Evolutionary conservation across 2,113 vertebrate genomes (phyloP).

Genomic region (Cacatua alba): DNA sequence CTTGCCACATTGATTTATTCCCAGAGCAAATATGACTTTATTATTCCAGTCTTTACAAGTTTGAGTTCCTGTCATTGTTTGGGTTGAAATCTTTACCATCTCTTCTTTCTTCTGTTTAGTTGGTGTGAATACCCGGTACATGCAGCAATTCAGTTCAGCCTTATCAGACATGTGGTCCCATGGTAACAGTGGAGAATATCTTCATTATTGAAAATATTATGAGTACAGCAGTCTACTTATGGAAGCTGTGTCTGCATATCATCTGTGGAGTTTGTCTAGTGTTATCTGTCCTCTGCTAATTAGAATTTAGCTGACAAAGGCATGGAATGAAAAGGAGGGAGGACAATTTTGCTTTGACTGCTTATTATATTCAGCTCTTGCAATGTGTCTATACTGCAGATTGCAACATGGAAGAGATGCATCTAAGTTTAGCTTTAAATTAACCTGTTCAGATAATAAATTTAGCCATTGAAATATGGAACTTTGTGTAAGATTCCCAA

Average conservation of each 20-base stretch:
- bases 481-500: background rate
- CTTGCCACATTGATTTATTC: conserved; percentile 3
- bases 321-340: conserved; percentile 8
- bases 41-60: conserved; percentile 54
- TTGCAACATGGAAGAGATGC: background rate
- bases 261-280: conserved; percentile 51
- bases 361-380: background rate
- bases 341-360: background rate
- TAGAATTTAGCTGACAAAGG: conserved; percentile 64
- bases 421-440: background rate
- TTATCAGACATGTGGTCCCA: conserved; percentile 62
- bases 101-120: conserved; percentile 66
- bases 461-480: background rate
- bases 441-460: background rate
- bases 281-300: conserved; percentile 65
- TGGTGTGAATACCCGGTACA: conserved; percentile 28
- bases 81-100: conserved; percentile 36
- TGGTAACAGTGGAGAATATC: conserved; percentile 40
- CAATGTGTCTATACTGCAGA: background rate
- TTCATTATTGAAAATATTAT: conserved; percentile 68
- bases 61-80: conserved; percentile 47
- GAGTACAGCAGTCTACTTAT: background rate
- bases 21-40: conserved; percentile 30
- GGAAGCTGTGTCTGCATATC: conserved; percentile 46
- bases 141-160: conserved; percentile 34